A percentile compares a stretch with the other conserved stretches of the same genome.
phyloP scores from a whole-genome alignment of 2,797 vertebrate genomes.

The Podarcis siculus region DNA sequence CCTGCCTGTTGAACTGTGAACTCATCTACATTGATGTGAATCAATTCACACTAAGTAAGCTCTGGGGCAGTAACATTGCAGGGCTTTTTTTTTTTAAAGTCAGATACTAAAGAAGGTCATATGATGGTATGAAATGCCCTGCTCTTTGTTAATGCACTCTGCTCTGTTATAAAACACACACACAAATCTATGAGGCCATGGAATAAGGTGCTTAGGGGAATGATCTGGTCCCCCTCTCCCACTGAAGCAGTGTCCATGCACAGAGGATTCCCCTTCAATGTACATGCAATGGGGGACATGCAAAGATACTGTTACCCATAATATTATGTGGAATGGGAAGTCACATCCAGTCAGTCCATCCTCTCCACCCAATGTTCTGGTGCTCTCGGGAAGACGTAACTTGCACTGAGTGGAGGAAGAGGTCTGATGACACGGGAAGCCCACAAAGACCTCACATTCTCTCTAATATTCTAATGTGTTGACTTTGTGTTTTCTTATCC shows the following conservation, averaged over 20 bases:
- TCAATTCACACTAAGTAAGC: slow-evolving; percentile 78
- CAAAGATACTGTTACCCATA: background rate
- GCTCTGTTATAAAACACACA: slow-evolving; percentile 46
- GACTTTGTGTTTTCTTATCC: background rate
- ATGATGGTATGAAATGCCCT: slow-evolving; percentile 59
- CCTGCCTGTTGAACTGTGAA: slow-evolving; percentile 76
- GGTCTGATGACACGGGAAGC: background rate
- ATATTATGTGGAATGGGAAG: background rate
- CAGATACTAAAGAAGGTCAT: slow-evolving; percentile 75
- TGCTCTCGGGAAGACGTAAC: background rate
- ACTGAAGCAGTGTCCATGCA: background rate
- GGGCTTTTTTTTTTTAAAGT: slow-evolving; percentile 64
- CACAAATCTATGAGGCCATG: slow-evolving; percentile 26
- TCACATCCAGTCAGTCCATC: background rate
- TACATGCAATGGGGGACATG: background rate
- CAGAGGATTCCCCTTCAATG: background rate
- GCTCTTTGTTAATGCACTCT: slow-evolving; percentile 48
- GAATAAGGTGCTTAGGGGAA: background rate
- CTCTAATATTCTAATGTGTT: background rate
- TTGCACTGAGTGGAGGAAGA: background rate
- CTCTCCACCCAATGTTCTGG: background rate
- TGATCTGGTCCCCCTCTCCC: background rate
- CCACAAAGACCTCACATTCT: background rate
- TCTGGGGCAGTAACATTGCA: slow-evolving; percentile 64
- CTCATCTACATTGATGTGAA: slow-evolving; percentile 74